Evolutionary conservation across 2,888 invertebrate genomes (phyloP).

Genomic region (Priocnemis perturbator): DNA sequence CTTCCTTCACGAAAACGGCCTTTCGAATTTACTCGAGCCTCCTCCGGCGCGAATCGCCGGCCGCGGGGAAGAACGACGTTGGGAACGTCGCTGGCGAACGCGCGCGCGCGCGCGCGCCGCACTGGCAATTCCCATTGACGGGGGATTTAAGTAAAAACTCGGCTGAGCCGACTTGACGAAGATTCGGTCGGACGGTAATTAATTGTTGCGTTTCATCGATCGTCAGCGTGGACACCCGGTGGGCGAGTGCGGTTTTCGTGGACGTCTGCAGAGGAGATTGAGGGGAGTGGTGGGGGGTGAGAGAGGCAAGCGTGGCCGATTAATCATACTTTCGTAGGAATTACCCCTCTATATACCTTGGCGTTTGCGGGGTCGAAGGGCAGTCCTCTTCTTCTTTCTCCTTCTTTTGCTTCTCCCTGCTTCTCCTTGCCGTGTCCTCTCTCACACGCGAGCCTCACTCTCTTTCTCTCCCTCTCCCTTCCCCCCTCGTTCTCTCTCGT

Average conservation of each 20-base stretch:
- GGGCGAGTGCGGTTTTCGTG: conserved; percentile 4
- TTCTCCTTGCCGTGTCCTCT: conserved; percentile 17
- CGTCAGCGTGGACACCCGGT: no score
- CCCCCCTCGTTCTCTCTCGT: conserved; percentile 24
- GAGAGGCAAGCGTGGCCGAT: conserved; percentile 45
- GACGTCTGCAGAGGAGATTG: conserved; percentile 5
- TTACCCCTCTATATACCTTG: conserved; percentile 49
- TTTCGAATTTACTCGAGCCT: no score
- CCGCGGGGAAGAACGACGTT: no score
- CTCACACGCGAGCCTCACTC: conserved; percentile 66
- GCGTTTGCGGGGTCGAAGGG: conserved; percentile 52
- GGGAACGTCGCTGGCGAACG: no score
- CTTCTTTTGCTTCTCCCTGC: conserved; percentile 15
- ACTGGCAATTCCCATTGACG: no score
- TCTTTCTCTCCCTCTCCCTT: no score
- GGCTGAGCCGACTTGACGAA: no score
- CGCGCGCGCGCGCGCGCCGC: no score
- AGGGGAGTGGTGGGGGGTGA: conserved; percentile 21
- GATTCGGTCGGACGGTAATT: no score
- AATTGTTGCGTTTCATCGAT: no score
- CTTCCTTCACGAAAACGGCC: conserved; percentile 7
- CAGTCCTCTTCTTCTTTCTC: conserved; percentile 35
- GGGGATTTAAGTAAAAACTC: no score
- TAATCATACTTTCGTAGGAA: conserved; percentile 58
- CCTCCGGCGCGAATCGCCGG: no score